Percentiles rank a stretch among this genome's conserved stretches.
phyloP scores from a whole-genome alignment of 2,797 vertebrate genomes.

The Microcaecilia unicolor region DNA sequence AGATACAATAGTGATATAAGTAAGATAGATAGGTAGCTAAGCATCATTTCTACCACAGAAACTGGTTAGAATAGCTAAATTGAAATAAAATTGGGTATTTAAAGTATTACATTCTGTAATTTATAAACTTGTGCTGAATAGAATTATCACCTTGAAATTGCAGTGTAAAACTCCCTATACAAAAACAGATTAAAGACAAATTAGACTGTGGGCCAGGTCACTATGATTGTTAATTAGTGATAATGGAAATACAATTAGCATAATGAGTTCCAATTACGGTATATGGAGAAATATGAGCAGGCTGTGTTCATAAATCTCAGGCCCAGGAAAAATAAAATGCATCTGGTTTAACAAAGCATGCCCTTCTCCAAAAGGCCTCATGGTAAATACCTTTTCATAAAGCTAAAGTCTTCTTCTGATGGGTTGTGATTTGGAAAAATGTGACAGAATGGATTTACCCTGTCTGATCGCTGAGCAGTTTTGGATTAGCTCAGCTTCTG shows the following conservation, averaged over 20 bases:
- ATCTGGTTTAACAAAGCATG: conserved; percentile 61
- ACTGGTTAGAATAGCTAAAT: conserved; percentile 28
- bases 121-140: conserved; percentile 60
- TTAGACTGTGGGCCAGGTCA: conserved; percentile 76
- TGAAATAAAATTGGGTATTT: conserved; percentile 30
- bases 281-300: conserved; percentile 71
- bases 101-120: conserved; percentile 50
- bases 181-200: conserved; percentile 74
- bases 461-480: conserved; percentile 52
- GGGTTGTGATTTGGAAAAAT: conserved; percentile 29
- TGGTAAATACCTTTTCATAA: conserved; percentile 50
- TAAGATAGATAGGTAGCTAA: conserved; percentile 3
- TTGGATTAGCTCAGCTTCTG: conserved; percentile 61
- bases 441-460: conserved; percentile 45
- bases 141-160: conserved; percentile 73
- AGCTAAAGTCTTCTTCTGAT: conserved; percentile 47
- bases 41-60: conserved; percentile 11
- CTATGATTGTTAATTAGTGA: conserved; percentile 81
- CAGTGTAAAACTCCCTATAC: conserved; percentile 64
- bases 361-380: conserved; percentile 45
- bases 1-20: too few species aligned
- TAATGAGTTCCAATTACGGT: conserved; percentile 77
- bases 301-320: conserved; percentile 61
- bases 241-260: conserved; percentile 70
- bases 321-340: conserved; percentile 61